These are phyloP conservation scores for Conopomorpha cramerella DNA, from an alignment of 1,140 invertebrate species.

Conservation along the genomic window DNA sequence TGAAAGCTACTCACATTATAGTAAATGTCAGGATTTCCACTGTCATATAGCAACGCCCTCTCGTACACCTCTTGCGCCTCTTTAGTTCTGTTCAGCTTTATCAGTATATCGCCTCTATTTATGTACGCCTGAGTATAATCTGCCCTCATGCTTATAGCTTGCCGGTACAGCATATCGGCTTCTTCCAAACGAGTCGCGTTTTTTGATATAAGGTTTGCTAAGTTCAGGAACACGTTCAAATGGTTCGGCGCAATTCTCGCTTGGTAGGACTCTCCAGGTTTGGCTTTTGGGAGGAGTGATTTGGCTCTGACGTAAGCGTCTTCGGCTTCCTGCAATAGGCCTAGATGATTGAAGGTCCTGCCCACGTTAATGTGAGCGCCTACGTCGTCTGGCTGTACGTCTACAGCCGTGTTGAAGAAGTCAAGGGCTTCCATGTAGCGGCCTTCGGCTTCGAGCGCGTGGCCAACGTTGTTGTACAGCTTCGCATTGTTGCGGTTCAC, in stretches of 20 bases:
- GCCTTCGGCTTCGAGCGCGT: constrained; percentile 87
- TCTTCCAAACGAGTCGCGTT: constrained; percentile 91
- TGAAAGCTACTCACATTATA: constrained; percentile 90
- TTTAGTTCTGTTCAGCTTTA: constrained; percentile 92
- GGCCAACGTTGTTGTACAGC: constrained; percentile 96
- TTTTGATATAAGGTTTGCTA: constrained; percentile 93
- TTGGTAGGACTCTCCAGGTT: constrained; percentile 92
- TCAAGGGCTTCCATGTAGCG: constrained; percentile 83
- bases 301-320: constrained; percentile 90
- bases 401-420: constrained; percentile 92
- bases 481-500: constrained; percentile 94
- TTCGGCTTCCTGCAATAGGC: constrained; percentile 88
- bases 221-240: constrained; percentile 93
- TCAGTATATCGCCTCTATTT: constrained; percentile 93
- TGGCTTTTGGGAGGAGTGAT: constrained; percentile 85
- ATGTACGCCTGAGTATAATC: constrained; percentile 98
- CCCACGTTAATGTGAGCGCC: constrained; percentile 97
- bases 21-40: constrained; percentile 95
- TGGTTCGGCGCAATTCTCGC: constrained; percentile 95
- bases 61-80: constrained; percentile 96
- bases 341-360: constrained; percentile 89
- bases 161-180: constrained; percentile 88
- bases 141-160: constrained; percentile 95
- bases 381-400: constrained; percentile 93
- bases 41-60: constrained; percentile 89